phyloP scores from a whole-genome alignment of 2,888 invertebrate species.

The Sminthurinus aureus region DNA sequence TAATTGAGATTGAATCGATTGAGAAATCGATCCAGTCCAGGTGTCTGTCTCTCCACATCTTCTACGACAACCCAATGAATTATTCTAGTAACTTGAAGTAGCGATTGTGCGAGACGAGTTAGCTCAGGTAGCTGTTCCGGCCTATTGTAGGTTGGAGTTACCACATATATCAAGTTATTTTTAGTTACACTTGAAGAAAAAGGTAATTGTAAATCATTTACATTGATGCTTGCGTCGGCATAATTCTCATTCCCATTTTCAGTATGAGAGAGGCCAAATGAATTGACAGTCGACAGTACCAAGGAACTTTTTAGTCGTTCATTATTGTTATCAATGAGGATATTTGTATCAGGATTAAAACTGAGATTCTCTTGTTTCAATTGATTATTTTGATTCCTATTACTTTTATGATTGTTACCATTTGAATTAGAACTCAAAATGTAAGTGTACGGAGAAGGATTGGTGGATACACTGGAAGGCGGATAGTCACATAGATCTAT shows the following conservation, averaged over 20 bases:
- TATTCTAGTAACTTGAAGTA: slow-evolving; percentile 71
- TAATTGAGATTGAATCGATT: slow-evolving; percentile 59
- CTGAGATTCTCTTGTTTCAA: not conserved
- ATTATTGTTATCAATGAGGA: not conserved
- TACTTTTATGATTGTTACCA: not conserved
- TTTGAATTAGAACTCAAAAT: not conserved
- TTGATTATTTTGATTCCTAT: not conserved
- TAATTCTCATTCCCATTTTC: not conserved
- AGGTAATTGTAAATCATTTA: slow-evolving; percentile 27
- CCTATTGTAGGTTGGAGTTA: slow-evolving; percentile 78
- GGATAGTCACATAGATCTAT: slow-evolving; percentile 30
- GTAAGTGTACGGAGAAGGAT: not conserved
- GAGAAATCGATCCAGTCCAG: slow-evolving; percentile 44
- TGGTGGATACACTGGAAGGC: not conserved
- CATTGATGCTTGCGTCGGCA: slow-evolving; percentile 21
- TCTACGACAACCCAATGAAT: slow-evolving; percentile 80
- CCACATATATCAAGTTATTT: slow-evolving; percentile 61
- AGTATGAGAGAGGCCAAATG: not conserved
- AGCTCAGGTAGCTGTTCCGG: slow-evolving; percentile 83
- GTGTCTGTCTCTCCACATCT: slow-evolving; percentile 69
- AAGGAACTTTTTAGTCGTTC: not conserved
- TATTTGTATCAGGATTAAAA: not conserved
- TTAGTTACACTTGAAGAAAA: slow-evolving; percentile 16
- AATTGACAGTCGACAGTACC: not conserved
- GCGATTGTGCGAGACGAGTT: slow-evolving; percentile 75